Evolutionary conservation across 2,888 invertebrate genomes (phyloP).

Genomic region (Tenthredo scrophulariae): DNA sequence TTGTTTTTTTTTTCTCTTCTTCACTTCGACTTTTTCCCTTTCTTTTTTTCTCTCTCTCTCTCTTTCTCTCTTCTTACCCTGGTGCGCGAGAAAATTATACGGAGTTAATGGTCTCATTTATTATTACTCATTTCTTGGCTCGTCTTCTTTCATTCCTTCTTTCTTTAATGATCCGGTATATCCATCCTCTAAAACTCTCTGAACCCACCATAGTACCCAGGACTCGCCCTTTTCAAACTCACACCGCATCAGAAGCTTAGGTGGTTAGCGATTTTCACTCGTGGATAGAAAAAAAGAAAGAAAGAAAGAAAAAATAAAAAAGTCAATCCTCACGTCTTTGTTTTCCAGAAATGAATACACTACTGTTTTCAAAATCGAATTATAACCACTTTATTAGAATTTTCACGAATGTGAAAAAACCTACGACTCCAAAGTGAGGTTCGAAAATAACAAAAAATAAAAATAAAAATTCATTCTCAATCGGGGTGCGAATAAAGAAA

Average conservation of each 20-base stretch:
- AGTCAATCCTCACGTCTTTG: not conserved
- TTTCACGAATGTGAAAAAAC: too few relatives aligned
- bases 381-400: too few relatives aligned
- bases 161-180: slow-evolving; percentile 61
- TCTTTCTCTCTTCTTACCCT: slow-evolving; percentile 23
- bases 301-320: not conserved
- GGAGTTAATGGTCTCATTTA: slow-evolving; percentile 76
- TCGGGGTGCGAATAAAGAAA: too few relatives aligned
- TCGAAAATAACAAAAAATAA: too few relatives aligned
- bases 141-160: slow-evolving; percentile 62
- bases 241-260: not conserved
- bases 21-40: slow-evolving; percentile 20
- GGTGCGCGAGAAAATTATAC: slow-evolving; percentile 64
- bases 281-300: not conserved
- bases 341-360: too few relatives aligned
- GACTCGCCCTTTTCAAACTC: not conserved
- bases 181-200: slow-evolving; percentile 60
- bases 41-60: slow-evolving; percentile 50
- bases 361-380: too few relatives aligned
- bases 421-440: too few relatives aligned
- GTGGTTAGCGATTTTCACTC: not conserved
- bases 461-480: too few relatives aligned
- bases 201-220: not conserved
- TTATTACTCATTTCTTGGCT: slow-evolving; percentile 73
- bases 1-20: slow-evolving; percentile 38